Percentiles rank a stretch among this genome's conserved stretches.
phyloP scores from a whole-genome alignment of 2,113 vertebrate species.

The Cyanoliseus patagonus region DNA sequence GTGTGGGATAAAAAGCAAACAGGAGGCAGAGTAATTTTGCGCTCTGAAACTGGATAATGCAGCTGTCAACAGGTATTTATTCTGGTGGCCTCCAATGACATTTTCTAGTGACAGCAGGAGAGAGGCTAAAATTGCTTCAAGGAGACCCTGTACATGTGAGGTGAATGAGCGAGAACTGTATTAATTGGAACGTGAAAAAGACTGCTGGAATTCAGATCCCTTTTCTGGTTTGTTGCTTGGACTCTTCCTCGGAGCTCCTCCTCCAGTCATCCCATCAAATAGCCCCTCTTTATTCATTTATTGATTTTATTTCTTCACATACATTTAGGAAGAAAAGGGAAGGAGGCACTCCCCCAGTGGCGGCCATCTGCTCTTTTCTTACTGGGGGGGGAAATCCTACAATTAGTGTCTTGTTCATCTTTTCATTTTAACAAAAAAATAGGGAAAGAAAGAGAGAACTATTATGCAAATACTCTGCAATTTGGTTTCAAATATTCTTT shows the following conservation, averaged over 20 bases:
- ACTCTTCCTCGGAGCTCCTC: conserved; percentile 7
- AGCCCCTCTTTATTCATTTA: conserved; percentile 13
- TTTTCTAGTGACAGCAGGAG: conserved; percentile 28
- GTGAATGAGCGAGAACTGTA: neutral
- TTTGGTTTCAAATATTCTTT: conserved; percentile 80
- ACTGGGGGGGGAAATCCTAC: conserved; percentile 68
- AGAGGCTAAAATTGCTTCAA: conserved; percentile 18
- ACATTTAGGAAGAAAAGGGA: conserved; percentile 12
- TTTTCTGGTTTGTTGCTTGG: conserved; percentile 29
- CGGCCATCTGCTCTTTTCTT: conserved; percentile 79
- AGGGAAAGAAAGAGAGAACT: conserved; percentile 55
- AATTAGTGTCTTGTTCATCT: conserved; percentile 78
- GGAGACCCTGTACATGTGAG: neutral
- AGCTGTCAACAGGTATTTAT: conserved; percentile 25
- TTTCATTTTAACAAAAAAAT: conserved; percentile 49
- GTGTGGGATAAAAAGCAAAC: neutral
- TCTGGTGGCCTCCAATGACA: neutral
- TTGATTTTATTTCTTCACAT: conserved; percentile 36
- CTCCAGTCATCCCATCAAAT: conserved; percentile 24
- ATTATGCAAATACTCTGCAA: conserved; percentile 82
- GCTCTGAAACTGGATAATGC: conserved; percentile 4
- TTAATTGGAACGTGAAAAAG: conserved; percentile 47
- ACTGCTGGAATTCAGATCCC: conserved; percentile 18
- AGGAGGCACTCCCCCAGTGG: neutral
- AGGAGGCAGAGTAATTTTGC: neutral